Base-by-base conservation (phyloP, 2,113 vertebrate species). In the Corythaeola cristata region DNA sequence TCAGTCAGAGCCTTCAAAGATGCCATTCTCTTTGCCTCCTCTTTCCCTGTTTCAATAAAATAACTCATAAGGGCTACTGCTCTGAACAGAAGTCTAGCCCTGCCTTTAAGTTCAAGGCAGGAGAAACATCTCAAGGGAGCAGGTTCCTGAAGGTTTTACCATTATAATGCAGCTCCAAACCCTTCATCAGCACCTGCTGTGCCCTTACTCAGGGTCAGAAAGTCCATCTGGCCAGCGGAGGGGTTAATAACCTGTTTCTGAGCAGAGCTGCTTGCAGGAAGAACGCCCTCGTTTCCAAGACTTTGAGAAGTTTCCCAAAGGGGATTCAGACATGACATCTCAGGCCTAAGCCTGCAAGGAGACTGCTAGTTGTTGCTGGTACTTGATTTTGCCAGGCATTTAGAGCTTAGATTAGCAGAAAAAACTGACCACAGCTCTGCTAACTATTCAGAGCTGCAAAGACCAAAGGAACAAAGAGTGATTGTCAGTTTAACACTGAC, bases 391-490 rank as follows among this genome's bases (percentile, higher is more conserved):
- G 77, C 86, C 66, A 93, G 91, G 80, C 56, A 77, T 81, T 95
- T 89, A 87, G 84, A 93, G 94, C 89, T 95, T 81, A 95, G 84
- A 92, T 85, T 85, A 94, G 89, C 94, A 97, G 72, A 89, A 93
- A 96, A 74, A 72, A 45, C 28, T 82, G 77, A 75, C 73, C 45
- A 6, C 14, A 76, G 74, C 18, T 45, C 62, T 78, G 66, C 83
- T 39, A 89, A 84, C 96, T 89, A 95, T 82, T 95, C 94, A 95
- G 66, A 69, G 68, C 83, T 55, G 68, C 80, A 88, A 49, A 89
- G 75, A 88, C 72, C 76, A 88, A 86, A 92, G 50, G 87, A 97
- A 97, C 96, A 97, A 97, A 97, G 94, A 88, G 41, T 30, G 78
- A 90, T 89, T 96, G 94, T 95, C 94, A 95, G 26, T 49, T 90